Conservation (phyloP, 2,888 invertebrate genomes). For the Ecdyonurus torrentis region DNA sequence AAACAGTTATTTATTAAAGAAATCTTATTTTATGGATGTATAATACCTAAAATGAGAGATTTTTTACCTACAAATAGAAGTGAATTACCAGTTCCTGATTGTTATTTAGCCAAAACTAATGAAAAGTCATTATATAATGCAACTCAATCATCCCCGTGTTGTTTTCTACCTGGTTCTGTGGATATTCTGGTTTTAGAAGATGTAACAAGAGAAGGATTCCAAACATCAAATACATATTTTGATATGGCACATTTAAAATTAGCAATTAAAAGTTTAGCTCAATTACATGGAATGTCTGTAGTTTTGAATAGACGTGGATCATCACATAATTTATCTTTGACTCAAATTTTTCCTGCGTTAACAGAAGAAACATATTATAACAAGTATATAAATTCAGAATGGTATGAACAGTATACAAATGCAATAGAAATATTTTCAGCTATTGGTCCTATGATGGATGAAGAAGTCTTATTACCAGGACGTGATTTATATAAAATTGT, state of each 20-base stretch:
- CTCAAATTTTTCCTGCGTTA: not conserved
- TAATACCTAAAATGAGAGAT: not conserved
- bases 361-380: not conserved
- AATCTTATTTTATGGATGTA: slow-evolving; percentile 1
- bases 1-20: not conserved
- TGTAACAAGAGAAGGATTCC: not conserved
- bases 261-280: slow-evolving; percentile 1
- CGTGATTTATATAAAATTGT: not conserved
- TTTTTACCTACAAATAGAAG: not conserved
- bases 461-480: not conserved
- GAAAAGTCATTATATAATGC: not conserved
- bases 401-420: not conserved
- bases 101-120: not conserved
- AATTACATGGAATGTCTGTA: not conserved
- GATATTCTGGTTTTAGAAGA: not conserved
- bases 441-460: not conserved
- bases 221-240: not conserved
- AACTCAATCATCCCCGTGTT: not conserved
- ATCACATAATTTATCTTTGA: not conserved
- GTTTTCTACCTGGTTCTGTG: not conserved
- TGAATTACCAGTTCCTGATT: not conserved
- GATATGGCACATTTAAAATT: not conserved
- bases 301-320: not conserved
- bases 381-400: not conserved
- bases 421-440: not conserved